These are phyloP conservation scores for Cirrhinus mrigala DNA, from an alignment of 2,797 vertebrate species.

Conservation along the genomic window DNA sequence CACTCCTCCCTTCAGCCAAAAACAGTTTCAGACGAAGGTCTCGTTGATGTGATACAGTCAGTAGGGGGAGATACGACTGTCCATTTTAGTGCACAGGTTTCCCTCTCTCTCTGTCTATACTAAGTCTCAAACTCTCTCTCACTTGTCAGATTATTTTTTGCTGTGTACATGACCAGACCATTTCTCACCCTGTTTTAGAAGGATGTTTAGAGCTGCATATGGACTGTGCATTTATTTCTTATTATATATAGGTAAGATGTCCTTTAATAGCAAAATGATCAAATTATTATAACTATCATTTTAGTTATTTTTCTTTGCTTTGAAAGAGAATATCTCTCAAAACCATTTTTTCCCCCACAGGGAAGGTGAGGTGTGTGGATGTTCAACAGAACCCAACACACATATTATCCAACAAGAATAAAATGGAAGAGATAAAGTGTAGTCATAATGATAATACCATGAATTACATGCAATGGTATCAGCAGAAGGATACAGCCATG, in stretches of 20 bases:
- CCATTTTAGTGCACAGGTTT: background rate
- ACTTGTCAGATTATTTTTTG: background rate
- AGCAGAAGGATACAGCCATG: conserved; percentile 34
- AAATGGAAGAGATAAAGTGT: background rate
- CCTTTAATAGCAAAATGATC: background rate
- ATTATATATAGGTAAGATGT: conserved; percentile 8
- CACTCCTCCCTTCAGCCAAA: background rate
- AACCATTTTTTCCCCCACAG: background rate
- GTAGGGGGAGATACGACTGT: conserved; percentile 25
- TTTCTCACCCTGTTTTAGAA: conserved; percentile 6
- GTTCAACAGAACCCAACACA: background rate
- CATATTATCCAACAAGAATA: background rate
- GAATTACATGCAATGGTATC: conserved; percentile 39
- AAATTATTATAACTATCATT: background rate
- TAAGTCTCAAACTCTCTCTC: background rate
- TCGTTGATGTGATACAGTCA: background rate
- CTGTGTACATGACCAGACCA: background rate
- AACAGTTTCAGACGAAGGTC: background rate
- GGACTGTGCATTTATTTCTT: conserved; percentile 1
- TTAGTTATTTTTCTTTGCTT: background rate
- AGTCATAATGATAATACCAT: conserved; percentile 28
- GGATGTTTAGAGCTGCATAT: background rate
- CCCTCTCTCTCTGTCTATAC: background rate
- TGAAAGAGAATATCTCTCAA: background rate
- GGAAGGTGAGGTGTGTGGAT: background rate